A percentile compares a stretch with the other conserved stretches of the same genome.
Evolutionary conservation across 2,797 vertebrate species (phyloP).

Genomic region (Cossypha niveicapilla): DNA sequence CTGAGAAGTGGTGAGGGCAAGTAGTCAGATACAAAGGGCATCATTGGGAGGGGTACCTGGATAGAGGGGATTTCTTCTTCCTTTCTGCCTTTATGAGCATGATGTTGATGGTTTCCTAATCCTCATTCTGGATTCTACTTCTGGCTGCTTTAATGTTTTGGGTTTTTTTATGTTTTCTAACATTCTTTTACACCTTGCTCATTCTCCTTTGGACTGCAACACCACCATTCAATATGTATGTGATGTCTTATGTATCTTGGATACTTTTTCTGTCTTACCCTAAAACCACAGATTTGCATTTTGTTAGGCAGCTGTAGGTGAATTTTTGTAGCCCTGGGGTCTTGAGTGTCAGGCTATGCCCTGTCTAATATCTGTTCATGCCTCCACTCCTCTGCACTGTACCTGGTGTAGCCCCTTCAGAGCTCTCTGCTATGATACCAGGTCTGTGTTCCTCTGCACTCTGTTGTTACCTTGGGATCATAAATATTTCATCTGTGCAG

Average conservation of each 20-base stretch:
- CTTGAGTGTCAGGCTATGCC: not conserved
- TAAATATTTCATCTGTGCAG: conserved; percentile 23
- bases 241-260: not conserved
- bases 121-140: not conserved
- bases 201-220: not conserved
- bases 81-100: not conserved
- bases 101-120: not conserved
- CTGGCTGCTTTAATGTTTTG: not conserved
- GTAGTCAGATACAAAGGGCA: not conserved
- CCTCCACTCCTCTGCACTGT: not conserved
- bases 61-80: not conserved
- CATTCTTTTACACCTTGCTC: not conserved
- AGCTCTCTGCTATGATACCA: not conserved
- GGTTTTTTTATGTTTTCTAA: not conserved
- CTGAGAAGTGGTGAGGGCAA: not conserved
- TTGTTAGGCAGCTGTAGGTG: not conserved
- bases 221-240: not conserved
- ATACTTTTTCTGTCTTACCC: not conserved
- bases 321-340: not conserved
- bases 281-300: not conserved
- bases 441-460: not conserved
- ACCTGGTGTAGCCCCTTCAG: not conserved
- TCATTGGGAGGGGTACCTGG: not conserved
- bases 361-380: fast-evolving
- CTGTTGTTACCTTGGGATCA: not conserved